Evolutionary conservation across 2,888 invertebrate species (phyloP), one percentile per base, ranked within the genome.

Genomic region (Meteorus cinctellus): DNA sequence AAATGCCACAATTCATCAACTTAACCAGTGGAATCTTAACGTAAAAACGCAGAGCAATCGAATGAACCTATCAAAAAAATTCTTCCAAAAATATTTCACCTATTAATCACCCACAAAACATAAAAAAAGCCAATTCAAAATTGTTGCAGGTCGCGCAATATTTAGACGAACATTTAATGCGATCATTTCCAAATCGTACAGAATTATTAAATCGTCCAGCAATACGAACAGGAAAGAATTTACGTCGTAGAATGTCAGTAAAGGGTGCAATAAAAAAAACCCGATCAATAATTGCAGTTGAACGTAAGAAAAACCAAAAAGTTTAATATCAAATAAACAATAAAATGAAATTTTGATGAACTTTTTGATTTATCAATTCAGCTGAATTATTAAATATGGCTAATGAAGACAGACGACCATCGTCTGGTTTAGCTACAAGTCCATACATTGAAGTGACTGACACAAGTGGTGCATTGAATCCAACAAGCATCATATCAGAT

Each of bases 181-280:
- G 95, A 86, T 94, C 96, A 24, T 93, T 97, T 82, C 94, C 94
- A 68, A 93, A 93, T 85, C 95, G 94, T 86, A 91, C 93, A 8
- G 93, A 92, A 81, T 92, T 95, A 66, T 89, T 96, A 76, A 92
- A 93, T 80, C 90, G 92, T 27, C 92, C 93, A 63, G 85, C 89
- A 0, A 81, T 86, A 14, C 85, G 87, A 72, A 87, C 85, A 24
- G 84, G 84, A 0, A 91, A 92, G 48, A 90, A 91, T 76, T 84
- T 95, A 66, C 92, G 93, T 63, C 92, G 96, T 1, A 93, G 94
- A 85, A 95, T 97, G 94, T 97, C 96, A 0, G 95, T 98, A 27
- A 94, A 95, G 84, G 98, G 98, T 72, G 97, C 98, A 60, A 97
- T 98, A 77, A 96, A 96, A 90, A 96, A 98, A 88, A 98, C 98